Base-by-base conservation (phyloP, 2,888 invertebrate genomes). In the Blera fallax region DNA sequence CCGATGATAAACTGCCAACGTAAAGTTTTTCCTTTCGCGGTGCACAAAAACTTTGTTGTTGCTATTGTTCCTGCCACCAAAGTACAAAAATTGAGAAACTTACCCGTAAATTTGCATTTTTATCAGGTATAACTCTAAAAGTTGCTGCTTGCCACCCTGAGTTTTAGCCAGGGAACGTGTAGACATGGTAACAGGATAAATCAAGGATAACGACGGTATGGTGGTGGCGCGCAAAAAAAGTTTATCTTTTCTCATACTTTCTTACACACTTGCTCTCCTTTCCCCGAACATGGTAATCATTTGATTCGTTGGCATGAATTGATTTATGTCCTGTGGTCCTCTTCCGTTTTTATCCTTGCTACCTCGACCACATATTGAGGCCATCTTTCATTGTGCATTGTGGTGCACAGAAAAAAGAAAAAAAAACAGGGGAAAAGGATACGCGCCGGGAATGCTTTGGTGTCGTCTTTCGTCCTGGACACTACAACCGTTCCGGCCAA, bases 71-170 rank as follows among this genome's bases (percentile, higher is more conserved):
- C 70, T 80, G 77, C 58, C 56, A 18, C 40, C 56, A 52, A 56
- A 67, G 67, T 48, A 62, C 70, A 76, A 77, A 76, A 80, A 80
- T 76, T 80, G 54, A 76, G 79, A 85, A 81, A 85, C 72, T 85
- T 85, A 81, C 72, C 85, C 85, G 81, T 81, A 85, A 85, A 85
- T 85, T 85, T 85, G 81, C 85, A 85, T 85, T 81, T 85, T 85
- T 85, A 85, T 85, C 85, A 85, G 85, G 76, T 77, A 85, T 85
- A 85, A 85, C 81, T 85, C 78, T 48, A 43, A 81, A 70, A 70
- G 52, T 85, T 58, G 50, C 18, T 11, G 34, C 18, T n/a, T 37
- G n/a, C 50, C 52, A 32, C 37, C 58, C 50, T 7, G 5, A 8
- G 18, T 21, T 45, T 7, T 65, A 54, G 16, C 62, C 45, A 29